Evolutionary conservation across 2,113 vertebrate species (phyloP).

Genomic region (Orcinus orca): DNA sequence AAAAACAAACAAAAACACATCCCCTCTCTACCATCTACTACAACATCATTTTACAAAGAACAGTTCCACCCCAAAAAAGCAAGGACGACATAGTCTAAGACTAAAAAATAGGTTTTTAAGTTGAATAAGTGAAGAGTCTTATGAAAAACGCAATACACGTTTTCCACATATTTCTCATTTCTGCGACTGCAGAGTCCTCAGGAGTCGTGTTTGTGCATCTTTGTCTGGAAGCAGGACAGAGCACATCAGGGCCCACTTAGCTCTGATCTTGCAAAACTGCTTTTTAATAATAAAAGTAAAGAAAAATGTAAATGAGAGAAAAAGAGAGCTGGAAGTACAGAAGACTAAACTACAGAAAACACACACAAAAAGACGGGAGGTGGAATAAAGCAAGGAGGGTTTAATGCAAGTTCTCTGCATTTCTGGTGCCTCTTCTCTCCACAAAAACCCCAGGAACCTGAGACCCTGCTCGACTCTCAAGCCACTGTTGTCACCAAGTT

Average conservation of each 20-base stretch:
- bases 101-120: neutral
- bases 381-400: neutral
- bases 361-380: neutral
- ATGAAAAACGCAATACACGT: neutral
- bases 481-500: neutral
- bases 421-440: neutral
- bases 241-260: too few species aligned
- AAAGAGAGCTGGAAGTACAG: neutral
- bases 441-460: slow-evolving; percentile 47
- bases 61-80: neutral
- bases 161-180: neutral
- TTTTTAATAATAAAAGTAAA: neutral
- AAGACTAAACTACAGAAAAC: neutral
- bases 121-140: neutral
- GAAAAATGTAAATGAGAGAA: neutral
- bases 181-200: neutral
- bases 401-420: neutral
- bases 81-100: neutral
- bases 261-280: neutral
- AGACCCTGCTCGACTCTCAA: neutral
- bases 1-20: neutral
- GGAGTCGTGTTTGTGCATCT: neutral
- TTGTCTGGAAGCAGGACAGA: neutral
- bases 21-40: neutral
- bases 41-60: neutral